Conservation (phyloP, 2,113 vertebrate species). For the Phodopus roborovskii region DNA sequence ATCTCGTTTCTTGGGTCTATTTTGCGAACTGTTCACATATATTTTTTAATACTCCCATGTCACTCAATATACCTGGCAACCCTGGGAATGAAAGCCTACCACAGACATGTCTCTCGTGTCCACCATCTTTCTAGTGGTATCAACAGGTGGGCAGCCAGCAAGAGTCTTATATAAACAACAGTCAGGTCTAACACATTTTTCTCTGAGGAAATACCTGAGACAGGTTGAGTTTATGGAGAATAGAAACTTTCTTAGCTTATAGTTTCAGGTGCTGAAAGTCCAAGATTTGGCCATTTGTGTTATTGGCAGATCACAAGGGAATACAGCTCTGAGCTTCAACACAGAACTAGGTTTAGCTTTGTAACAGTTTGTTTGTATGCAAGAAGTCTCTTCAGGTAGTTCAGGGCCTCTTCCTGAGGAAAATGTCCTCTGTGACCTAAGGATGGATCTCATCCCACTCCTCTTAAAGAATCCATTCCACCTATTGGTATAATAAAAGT, state of each 20-base stretch:
- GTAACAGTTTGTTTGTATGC: background rate
- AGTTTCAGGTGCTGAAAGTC: background rate
- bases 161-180: constrained; percentile 11
- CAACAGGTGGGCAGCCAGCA: background rate
- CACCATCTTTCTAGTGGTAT: background rate
- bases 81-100: background rate
- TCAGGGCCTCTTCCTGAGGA: background rate
- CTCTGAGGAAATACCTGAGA: background rate
- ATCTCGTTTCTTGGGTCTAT: background rate
- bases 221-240: background rate
- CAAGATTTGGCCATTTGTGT: background rate
- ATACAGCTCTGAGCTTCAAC: background rate
- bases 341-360: background rate
- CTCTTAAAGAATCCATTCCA: background rate
- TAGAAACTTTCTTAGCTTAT: background rate
- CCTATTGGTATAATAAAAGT: background rate
- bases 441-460: background rate
- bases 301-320: background rate
- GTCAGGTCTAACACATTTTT: background rate
- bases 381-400: background rate
- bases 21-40: background rate
- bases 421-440: background rate
- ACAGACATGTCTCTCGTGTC: background rate
- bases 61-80: background rate
- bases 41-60: constrained; percentile 18